Base-by-base conservation (phyloP, 2,888 invertebrate genomes). In the Agriopis aurantiaria region DNA sequence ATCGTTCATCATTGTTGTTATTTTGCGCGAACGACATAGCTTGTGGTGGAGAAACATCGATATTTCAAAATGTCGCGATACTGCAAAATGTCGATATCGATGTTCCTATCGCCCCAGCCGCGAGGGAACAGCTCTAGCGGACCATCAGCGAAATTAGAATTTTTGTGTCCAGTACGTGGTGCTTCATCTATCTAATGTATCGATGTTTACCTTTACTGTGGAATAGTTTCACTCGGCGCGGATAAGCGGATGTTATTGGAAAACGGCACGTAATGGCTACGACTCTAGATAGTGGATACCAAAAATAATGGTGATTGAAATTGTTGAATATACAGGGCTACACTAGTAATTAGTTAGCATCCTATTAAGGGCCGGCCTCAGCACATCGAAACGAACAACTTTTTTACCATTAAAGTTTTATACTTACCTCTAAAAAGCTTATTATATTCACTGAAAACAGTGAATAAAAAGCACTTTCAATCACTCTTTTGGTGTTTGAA, bases 61-160 rank as follows among this genome's bases (percentile, higher is more conserved):
- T 33, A 33, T 33, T 33, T 33, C 33, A 33, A 33, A 33, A 33
- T 33, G 3, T 33, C 33, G 33, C 33, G 33, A 33, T 33, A 33
- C 33, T 33, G 33, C 33, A 33, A 33, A 33, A 33, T 33, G 33
- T 33, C 33, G 33, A 33, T 33, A 43, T 56, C 43, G 56, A 43
- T 56, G 5, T 53, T 33, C 4, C 33, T 33, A 33, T 33, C 33
- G 33, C 33, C 33, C 3, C 33, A 33, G 33, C 33, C 33, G 33
- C 33, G 33, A 33, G 33, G 1, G 33, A 33, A n/a, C 41, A 43
- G 51, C 14, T 17, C 43, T 52, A 52, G 46, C 53, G 58, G 41
- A 5, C 65, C 65, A 65, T 69, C 57, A 65, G 62, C 53, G 40
- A 65, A 65, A 69, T 61, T 65, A 65, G 46, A 62, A 41, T 62